These are phyloP conservation scores for Macaria liturata DNA, from an alignment of 2,888 invertebrate species.

Conservation along the genomic window DNA sequence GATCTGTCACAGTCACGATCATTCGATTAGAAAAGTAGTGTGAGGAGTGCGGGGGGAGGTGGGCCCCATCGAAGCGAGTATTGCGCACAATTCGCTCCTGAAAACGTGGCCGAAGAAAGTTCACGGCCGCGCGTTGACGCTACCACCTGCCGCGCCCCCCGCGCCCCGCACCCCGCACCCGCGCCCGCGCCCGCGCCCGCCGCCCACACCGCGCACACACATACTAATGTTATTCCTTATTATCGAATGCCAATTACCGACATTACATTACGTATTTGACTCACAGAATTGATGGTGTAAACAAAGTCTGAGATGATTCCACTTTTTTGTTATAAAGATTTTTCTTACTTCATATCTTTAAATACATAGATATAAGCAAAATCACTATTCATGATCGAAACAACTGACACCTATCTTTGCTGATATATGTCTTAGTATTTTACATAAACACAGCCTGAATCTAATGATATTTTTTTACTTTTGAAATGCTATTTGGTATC, in stretches of 20 bases:
- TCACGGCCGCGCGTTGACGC: constrained; percentile 84
- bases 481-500: no score
- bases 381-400: no score
- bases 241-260: constrained; percentile 34
- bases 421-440: no score
- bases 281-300: constrained; percentile 16
- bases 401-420: no score
- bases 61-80: constrained; percentile 64
- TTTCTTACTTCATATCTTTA: no score
- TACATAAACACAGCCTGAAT: no score
- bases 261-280: constrained; percentile 29
- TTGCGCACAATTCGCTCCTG: constrained; percentile 80
- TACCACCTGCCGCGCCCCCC: constrained; percentile 60
- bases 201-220: constrained; percentile 29
- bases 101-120: constrained; percentile 83
- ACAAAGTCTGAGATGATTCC: constrained; percentile 24
- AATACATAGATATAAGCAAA: no score
- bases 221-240: constrained; percentile 33
- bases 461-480: no score
- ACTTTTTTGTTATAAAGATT: no score
- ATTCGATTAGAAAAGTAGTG: constrained; percentile 38
- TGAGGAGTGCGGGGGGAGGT: constrained; percentile 54
- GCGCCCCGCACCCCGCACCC: constrained; percentile 38
- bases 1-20: constrained; percentile 35
- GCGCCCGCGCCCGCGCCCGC: constrained; percentile 39